Evolutionary conservation across 2,797 vertebrate genomes (phyloP).

Genomic region (Pseudochaenichthys georgianus): DNA sequence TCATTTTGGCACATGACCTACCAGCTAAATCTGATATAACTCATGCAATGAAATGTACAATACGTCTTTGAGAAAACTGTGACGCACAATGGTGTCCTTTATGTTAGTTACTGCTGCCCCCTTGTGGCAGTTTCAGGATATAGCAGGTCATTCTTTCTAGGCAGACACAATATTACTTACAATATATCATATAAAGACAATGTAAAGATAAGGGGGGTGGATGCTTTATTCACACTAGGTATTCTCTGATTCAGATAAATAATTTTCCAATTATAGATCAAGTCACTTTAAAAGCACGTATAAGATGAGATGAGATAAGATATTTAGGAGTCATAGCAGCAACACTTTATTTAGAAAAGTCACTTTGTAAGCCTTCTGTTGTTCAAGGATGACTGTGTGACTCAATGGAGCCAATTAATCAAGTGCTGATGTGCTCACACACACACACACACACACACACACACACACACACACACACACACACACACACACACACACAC

Average conservation of each 20-base stretch:
- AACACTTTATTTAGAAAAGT: conserved; percentile 46
- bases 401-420: conserved; percentile 68
- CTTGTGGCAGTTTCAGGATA: conserved; percentile 45
- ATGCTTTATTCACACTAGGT: conserved; percentile 5
- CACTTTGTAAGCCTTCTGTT: conserved; percentile 61
- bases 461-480: no score
- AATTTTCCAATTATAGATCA: not conserved
- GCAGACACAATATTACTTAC: not conserved
- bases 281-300: conserved; percentile 9
- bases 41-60: conserved; percentile 3
- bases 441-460: not conserved
- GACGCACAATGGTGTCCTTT: not conserved
- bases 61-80: not conserved
- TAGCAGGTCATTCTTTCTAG: not conserved
- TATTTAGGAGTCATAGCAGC: no score
- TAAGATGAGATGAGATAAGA: no score
- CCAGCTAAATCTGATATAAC: conserved; percentile 2
- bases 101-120: conserved; percentile 60
- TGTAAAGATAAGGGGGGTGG: not conserved
- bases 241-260: conserved; percentile 15
- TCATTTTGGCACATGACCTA: not conserved
- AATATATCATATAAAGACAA: not conserved
- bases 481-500: no score
- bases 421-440: conserved; percentile 37
- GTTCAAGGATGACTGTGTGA: conserved; percentile 24